Percentiles rank a stretch among this genome's conserved stretches.
phyloP scores from a whole-genome alignment of 2,113 vertebrate genomes.

The Egretta garzetta region DNA sequence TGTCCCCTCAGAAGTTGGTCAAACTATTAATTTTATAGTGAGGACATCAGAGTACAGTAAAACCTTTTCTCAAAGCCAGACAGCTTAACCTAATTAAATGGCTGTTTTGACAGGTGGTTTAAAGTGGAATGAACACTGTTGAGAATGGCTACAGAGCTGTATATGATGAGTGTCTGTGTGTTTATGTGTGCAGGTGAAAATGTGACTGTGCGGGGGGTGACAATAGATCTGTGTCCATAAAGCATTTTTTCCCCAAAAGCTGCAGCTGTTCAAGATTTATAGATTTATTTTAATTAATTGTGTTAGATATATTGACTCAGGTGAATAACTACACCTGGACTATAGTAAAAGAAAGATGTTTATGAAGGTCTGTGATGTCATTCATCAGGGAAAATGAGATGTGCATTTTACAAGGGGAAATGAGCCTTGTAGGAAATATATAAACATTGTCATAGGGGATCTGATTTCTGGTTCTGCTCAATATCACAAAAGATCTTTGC shows the following conservation, averaged over 20 bases:
- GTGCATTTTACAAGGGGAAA: background rate
- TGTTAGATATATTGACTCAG: conserved; percentile 6
- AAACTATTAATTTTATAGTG: conserved; percentile 76
- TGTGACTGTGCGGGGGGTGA: conserved; percentile 9
- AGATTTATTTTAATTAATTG: conserved; percentile 33
- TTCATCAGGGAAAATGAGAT: background rate
- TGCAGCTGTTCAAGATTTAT: conserved; percentile 4
- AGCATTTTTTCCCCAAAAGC: background rate
- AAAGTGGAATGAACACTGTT: conserved; percentile 61
- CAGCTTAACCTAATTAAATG: conserved; percentile 79
- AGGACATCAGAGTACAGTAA: conserved; percentile 72
- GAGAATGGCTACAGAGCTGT: conserved; percentile 43
- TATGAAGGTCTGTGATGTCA: background rate
- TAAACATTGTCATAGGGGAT: conserved; percentile 22
- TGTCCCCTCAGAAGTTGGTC: conserved; percentile 69
- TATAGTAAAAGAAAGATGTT: background rate
- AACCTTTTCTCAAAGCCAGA: conserved; percentile 77
- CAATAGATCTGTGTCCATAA: conserved; percentile 55
- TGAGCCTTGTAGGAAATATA: background rate
- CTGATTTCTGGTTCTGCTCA: conserved; percentile 27
- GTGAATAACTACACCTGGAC: conserved; percentile 6
- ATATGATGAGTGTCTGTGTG: conserved; percentile 55
- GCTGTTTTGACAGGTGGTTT: conserved; percentile 79
- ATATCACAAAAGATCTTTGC: background rate
- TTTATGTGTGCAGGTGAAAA: conserved; percentile 69